Evolutionary conservation across 2,888 invertebrate genomes (phyloP).

Genomic region (Lasioglossum lativentre): DNA sequence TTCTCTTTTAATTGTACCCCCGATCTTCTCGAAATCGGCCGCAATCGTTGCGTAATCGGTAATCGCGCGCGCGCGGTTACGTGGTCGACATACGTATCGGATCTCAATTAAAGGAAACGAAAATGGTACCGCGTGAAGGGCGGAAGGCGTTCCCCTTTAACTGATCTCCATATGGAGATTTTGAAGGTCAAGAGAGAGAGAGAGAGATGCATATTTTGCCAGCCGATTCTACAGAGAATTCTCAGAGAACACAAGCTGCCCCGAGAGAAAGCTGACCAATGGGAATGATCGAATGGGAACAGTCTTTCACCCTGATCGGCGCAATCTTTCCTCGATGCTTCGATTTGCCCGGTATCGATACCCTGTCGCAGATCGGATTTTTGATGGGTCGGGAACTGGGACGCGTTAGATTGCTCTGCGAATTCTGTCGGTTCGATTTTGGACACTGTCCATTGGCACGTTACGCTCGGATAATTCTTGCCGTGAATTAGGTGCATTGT

Average conservation of each 20-base stretch:
- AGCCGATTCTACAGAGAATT: neutral
- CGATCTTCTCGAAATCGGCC: slow-evolving; percentile 44
- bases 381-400: neutral
- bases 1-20: slow-evolving; percentile 46
- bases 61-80: slow-evolving; percentile 47
- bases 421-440: neutral
- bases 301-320: neutral
- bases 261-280: slow-evolving; percentile 58
- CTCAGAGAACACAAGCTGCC: slow-evolving; percentile 13
- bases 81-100: slow-evolving; percentile 39
- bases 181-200: slow-evolving; percentile 30
- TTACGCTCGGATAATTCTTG: neutral
- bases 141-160: slow-evolving; percentile 52
- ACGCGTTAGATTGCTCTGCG: neutral
- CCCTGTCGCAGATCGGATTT: neutral
- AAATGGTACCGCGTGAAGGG: slow-evolving; percentile 44
- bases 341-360: neutral
- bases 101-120: slow-evolving; percentile 55
- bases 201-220: slow-evolving; percentile 36
- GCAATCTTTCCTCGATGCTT: neutral
- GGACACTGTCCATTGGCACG: neutral
- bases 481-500: neutral
- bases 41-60: slow-evolving; percentile 43
- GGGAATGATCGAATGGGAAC: slow-evolving; percentile 18
- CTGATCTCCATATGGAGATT: slow-evolving; percentile 64